A percentile compares a stretch with the other conserved stretches of the same genome.
Conservation (phyloP, 2,113 vertebrate species). For the Halcyon senegalensis region DNA sequence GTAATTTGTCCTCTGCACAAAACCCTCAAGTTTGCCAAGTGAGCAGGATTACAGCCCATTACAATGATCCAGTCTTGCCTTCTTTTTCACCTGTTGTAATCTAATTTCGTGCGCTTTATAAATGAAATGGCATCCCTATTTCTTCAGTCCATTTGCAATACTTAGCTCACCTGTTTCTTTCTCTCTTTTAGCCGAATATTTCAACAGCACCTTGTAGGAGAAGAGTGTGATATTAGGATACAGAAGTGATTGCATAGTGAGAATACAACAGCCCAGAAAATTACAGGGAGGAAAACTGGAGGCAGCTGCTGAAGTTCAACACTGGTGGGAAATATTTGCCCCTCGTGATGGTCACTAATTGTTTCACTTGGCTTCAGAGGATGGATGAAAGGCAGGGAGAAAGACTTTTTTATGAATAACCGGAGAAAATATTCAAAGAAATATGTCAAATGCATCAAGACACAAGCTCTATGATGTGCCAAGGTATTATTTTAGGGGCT, state of each 20-base stretch:
- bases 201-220: neutral
- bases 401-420: neutral
- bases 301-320: neutral
- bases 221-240: neutral
- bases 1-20: neutral
- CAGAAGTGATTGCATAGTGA: neutral
- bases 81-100: neutral
- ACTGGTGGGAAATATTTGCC: neutral
- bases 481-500: neutral
- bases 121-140: neutral
- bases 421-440: neutral
- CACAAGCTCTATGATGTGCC: accelerated
- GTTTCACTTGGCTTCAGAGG: neutral
- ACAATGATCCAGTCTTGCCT: neutral
- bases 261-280: neutral
- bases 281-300: accelerated
- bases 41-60: neutral
- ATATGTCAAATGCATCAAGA: neutral
- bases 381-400: neutral
- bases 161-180: neutral
- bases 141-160: neutral
- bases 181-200: neutral
- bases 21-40: neutral
- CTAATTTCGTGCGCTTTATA: neutral
- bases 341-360: neutral